phyloP scores from a whole-genome alignment of 1,140 invertebrate genomes.

The Pseudomyrmex cubaensis region DNA sequence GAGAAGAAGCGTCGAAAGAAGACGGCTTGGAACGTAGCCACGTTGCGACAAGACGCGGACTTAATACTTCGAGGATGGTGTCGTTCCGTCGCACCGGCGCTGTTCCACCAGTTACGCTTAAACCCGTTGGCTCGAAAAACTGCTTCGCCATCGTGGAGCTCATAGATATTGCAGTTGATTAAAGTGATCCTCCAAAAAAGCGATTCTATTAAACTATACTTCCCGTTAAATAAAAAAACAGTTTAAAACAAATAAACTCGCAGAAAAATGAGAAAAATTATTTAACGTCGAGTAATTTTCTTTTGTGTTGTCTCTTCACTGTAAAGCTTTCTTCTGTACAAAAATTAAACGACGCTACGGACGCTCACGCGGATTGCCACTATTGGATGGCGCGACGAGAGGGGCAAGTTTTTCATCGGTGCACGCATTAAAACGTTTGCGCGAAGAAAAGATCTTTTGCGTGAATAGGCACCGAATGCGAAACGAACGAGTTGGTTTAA shows the following conservation, averaged over 20 bases:
- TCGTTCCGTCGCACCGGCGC: conserved; percentile 39
- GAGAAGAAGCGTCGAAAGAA: conserved; percentile 28
- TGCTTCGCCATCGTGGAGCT: conserved; percentile 5
- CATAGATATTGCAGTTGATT: conserved; percentile 31
- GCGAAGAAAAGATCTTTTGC: conserved; percentile 30
- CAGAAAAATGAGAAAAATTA: too few species aligned
- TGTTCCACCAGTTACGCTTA: conserved; percentile 23
- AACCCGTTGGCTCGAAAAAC: conserved; percentile 49
- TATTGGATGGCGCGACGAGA: neutral
- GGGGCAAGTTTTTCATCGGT: neutral
- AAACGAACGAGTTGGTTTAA: conserved; percentile 56
- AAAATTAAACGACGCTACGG: neutral
- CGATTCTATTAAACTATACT: neutral
- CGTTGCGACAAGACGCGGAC: conserved; percentile 52
- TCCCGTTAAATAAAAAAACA: neutral
- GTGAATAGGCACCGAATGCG: conserved; percentile 49
- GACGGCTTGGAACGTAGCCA: conserved; percentile 70
- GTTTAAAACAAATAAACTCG: too few species aligned
- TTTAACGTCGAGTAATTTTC: too few species aligned
- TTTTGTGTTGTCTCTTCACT: too few species aligned
- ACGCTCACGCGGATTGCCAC: neutral
- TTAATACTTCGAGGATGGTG: conserved; percentile 61
- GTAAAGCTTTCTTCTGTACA: too few species aligned
- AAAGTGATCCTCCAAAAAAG: conserved; percentile 18
- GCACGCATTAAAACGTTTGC: conserved; percentile 3